Base-by-base conservation (phyloP, 2,888 invertebrate genomes). In the Chrysotoxum bicinctum region DNA sequence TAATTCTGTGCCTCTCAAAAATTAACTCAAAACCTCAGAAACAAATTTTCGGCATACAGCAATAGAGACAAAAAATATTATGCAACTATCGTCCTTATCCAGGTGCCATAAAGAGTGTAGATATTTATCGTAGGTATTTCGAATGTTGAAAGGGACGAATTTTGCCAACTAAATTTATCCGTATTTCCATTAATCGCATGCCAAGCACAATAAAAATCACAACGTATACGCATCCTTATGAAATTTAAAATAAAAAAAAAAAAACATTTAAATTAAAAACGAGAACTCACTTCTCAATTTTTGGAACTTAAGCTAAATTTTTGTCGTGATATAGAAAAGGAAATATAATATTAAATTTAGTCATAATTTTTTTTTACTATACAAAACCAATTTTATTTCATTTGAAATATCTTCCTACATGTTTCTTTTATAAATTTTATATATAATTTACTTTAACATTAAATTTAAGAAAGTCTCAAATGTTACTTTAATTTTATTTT, bases 191-290 rank as follows among this genome's bases (percentile, higher is more conserved):
- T 14, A 19, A 21, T 35, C 40, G 6, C 19, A 7, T 8, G 6
- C 50, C 66, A 58, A 52, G 69, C 60, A 73, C 73, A 77, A 62
- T 75, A 76, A 75, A 68, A 58, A 69, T 74, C 85, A 85, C 85
- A 84, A 85, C 85, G 85, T 85, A 85, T 85, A 85, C 85, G 85
- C 62, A 81, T 81, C 85, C 85, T 85, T 85, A 85, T 69, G 58
- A 62, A 54, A 10, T 66, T 37, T n/a, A 48, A 43, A 70, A 43
- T 10, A 35, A 56, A 30, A 70, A 43, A 69, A 68, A 19, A 43
- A 54, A 54, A 14, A 52, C 14, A 3, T 56, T 3, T 26, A 2
- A 48, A 37, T 37, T 14, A 23, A 50, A 21, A 48, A 48, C 23
- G 48, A 50, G 48, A 50, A 50, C 12, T 6, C 8, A 50, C 12